These are phyloP conservation scores for Climacteris rufus DNA, from an alignment of 2,113 vertebrate species.

Conservation along the genomic window DNA sequence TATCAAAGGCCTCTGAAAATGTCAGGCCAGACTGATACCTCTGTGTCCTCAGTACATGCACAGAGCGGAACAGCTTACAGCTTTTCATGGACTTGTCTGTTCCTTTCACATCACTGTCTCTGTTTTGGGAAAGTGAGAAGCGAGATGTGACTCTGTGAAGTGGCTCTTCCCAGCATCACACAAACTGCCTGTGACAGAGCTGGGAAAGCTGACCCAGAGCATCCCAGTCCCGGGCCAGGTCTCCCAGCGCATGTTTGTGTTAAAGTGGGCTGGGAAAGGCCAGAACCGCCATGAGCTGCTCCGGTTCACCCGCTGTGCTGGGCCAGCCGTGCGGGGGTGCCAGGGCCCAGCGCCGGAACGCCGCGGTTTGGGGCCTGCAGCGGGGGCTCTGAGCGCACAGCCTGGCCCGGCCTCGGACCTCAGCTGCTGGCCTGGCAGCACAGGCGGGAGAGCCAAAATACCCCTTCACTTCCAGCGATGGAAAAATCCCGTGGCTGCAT, in stretches of 20 bases:
- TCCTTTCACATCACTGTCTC: background rate
- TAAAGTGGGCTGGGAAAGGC: background rate
- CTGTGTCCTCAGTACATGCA: background rate
- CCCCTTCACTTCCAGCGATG: background rate
- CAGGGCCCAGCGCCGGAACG: rapidly evolving
- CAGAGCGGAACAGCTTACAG: background rate
- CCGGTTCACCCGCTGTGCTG: rapidly evolving
- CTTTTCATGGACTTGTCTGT: background rate
- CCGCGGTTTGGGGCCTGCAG: background rate
- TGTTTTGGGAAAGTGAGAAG: background rate
- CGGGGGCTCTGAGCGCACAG: no score
- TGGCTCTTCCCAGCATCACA: background rate
- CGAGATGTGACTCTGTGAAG: background rate
- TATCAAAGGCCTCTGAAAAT: background rate
- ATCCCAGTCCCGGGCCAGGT: background rate
- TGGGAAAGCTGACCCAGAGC: background rate
- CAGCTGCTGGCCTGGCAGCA: background rate
- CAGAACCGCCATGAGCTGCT: rapidly evolving
- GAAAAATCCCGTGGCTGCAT: background rate
- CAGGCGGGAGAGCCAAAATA: background rate
- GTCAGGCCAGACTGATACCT: background rate
- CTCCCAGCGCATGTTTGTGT: rapidly evolving
- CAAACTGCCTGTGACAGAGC: background rate
- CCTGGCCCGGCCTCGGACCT: background rate
- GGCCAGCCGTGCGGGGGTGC: background rate